Base-by-base conservation (phyloP, 53 echinoderm and acorn worm genomes). In the Glandiceps talaboti region DNA sequence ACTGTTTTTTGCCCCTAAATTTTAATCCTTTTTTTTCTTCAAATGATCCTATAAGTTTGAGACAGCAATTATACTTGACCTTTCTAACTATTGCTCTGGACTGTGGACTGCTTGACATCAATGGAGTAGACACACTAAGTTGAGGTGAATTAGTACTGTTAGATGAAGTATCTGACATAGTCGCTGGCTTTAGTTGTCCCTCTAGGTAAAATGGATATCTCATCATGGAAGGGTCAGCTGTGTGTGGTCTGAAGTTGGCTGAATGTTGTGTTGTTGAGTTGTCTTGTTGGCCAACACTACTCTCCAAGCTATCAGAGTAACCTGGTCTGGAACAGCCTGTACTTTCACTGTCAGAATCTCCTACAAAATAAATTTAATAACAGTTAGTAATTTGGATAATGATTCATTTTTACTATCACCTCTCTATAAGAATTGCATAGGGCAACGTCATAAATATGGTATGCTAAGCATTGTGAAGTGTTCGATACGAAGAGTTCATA, bases 201-300 rank as follows among this genome's bases (percentile, higher is more conserved):
- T 75, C 85, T 25, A 85, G 80, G 76, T 85, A 85, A 45, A 85
- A 85, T 75, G 85, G 85, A 33, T 85, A 79, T 28, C 33, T 64
- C 64, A 20, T 45, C 6, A 45, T 20, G 6, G 64, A 6, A 45
- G 64, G 64, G 64, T 45, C 64, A 12, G 64, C 64, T 12, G 64
- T 45, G 20, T 45, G 64, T 20, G 64, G 64, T 45, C 64, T 45
- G 64, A 12, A 45, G 64, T 20, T 45, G 20, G 64, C 64, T 45
- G 64, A 20, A 12, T 6, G 64, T 45, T 12, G 64, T 12, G 64
- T 20, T 45, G 64, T 20, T 20, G 64, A 45, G 6, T 20, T 45
- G 20, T 45, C 64, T 20, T 12, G 64, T 20, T 20, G 6, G 6
- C 6, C 20, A 6, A 12, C 6, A 45, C 64, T 45, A 20, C 64